A percentile compares a stretch with the other conserved stretches of the same genome.
These are phyloP conservation scores for Cyclura pinguis DNA, from an alignment of 2,797 vertebrate species.

Conservation along the genomic window DNA sequence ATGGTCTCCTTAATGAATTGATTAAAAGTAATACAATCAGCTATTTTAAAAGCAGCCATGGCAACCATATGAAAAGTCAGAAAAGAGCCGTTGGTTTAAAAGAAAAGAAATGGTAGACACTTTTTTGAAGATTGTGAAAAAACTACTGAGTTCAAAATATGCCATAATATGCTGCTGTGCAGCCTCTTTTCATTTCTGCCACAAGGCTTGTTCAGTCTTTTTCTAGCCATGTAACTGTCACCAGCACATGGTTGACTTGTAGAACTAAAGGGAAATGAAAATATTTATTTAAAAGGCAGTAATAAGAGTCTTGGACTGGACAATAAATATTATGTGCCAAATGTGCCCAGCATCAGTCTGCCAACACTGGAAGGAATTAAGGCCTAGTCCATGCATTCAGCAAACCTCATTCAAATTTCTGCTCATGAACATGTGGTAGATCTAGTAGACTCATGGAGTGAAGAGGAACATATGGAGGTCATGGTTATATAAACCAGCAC, in stretches of 20 bases:
- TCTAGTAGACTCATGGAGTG: neutral
- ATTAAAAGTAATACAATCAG: neutral
- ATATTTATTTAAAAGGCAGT: neutral
- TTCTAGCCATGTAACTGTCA: neutral
- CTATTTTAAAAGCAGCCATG: neutral
- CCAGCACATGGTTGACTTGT: neutral
- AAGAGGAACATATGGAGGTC: neutral
- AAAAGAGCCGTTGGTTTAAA: neutral
- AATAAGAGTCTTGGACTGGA: neutral
- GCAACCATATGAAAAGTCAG: neutral
- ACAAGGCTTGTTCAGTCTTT: neutral
- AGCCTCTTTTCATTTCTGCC: neutral
- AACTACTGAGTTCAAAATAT: neutral
- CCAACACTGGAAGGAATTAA: neutral
- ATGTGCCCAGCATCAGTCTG: neutral
- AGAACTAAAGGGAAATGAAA: neutral
- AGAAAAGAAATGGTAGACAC: neutral
- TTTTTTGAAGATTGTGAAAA: neutral
- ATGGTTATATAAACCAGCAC: neutral
- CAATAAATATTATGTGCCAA: neutral
- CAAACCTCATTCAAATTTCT: neutral
- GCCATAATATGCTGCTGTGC: neutral
- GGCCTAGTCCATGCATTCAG: neutral
- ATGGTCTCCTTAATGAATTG: slow-evolving; percentile 5
- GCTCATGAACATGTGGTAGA: neutral